phyloP scores from a whole-genome alignment of 2,113 vertebrate genomes.

The Cranoglanis bouderius region DNA sequence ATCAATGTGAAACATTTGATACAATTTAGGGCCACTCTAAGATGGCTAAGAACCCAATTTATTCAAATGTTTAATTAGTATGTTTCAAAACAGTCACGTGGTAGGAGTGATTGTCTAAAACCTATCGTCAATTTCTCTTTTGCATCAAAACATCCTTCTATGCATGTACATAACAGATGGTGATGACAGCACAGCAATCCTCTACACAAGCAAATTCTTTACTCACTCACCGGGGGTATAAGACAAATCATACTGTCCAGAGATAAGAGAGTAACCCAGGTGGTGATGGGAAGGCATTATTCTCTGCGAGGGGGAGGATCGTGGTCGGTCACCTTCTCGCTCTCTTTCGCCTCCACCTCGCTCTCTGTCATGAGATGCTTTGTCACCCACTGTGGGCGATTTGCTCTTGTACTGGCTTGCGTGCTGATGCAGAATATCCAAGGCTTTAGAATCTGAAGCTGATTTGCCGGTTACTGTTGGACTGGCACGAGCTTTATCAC shows the following conservation, averaged over 20 bases:
- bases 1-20: background rate
- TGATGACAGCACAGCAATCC: background rate
- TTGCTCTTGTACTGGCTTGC: conserved; percentile 99
- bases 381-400: conserved; percentile 90
- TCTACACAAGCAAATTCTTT: background rate
- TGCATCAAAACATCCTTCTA: background rate
- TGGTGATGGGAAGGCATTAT: conserved; percentile 96
- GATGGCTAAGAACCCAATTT: background rate
- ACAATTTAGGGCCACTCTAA: background rate
- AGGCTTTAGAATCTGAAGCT: conserved; percentile 91
- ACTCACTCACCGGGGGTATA: conserved; percentile 87
- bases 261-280: conserved; percentile 90
- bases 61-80: background rate
- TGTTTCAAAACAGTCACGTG: background rate
- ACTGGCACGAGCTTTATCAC: conserved; percentile 91
- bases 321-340: conserved; percentile 73
- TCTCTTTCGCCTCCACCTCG: conserved; percentile 75
- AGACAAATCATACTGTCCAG: conserved; percentile 93
- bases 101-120: background rate
- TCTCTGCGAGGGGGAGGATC: conserved; percentile 94
- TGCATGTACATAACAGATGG: background rate
- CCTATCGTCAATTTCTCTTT: background rate
- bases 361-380: conserved; percentile 86
- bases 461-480: conserved; percentile 89
- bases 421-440: conserved; percentile 97